These are phyloP conservation scores for Malurus cyaneus DNA, from an alignment of 2,113 vertebrate species.

Conservation along the genomic window DNA sequence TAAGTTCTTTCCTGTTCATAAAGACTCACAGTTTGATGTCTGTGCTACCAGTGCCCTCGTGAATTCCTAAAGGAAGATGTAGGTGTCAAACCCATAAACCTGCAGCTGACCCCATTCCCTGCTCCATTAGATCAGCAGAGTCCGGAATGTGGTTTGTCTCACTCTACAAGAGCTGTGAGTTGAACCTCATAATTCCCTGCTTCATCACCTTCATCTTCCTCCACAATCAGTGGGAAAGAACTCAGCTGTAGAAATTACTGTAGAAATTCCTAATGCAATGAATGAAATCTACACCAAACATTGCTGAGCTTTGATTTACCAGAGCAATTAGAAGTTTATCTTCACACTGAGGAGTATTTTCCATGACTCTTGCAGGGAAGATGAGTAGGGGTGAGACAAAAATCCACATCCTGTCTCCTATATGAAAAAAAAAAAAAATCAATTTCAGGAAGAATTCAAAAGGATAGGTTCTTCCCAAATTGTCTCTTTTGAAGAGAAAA, in stretches of 20 bases:
- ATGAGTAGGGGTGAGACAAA: neutral
- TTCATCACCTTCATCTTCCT: too few relatives aligned
- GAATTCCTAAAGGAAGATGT: neutral
- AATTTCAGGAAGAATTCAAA: neutral
- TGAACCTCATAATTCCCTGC: neutral
- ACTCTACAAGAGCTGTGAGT: neutral
- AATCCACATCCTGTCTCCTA: neutral
- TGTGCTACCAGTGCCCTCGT: neutral
- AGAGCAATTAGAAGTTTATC: neutral
- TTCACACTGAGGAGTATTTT: neutral
- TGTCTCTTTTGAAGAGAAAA: neutral
- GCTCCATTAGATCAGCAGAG: neutral
- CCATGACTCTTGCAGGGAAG: accelerated
- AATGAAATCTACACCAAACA: neutral
- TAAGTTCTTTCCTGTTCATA: neutral
- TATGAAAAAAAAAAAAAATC: neutral
- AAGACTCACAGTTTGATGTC: accelerated
- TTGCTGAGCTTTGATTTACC: neutral
- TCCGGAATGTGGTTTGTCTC: neutral
- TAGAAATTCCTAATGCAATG: too few relatives aligned
- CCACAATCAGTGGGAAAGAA: too few relatives aligned
- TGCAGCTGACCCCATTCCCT: neutral
- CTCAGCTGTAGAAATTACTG: neutral
- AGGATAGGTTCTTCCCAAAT: neutral
- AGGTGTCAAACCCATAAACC: neutral